These are phyloP conservation scores for Thamnaconus septentrionalis DNA, from an alignment of 2,113 vertebrate species.

Conservation along the genomic window DNA sequence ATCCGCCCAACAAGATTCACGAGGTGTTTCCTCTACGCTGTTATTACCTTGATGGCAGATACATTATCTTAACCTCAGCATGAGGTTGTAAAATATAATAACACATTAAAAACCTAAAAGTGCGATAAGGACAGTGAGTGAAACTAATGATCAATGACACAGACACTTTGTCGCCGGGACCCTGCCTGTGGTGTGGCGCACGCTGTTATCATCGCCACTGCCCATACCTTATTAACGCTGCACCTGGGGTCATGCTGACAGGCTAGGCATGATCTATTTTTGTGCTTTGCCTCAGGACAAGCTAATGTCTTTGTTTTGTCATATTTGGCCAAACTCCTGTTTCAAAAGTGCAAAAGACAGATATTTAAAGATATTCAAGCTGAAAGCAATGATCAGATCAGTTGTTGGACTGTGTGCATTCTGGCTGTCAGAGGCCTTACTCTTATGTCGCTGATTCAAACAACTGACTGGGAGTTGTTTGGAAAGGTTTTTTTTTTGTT, in stretches of 20 bases:
- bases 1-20: no score
- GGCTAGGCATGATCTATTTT: conserved; percentile 38
- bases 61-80: background rate
- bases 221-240: conserved; percentile 45
- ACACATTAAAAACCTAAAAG: conserved; percentile 4
- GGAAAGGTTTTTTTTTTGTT: no score
- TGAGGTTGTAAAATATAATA: conserved; percentile 13
- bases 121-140: conserved; percentile 24
- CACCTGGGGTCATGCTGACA: conserved; percentile 1
- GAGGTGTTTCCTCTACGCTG: background rate
- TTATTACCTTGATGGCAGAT: background rate
- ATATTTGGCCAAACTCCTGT: no score
- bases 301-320: no score
- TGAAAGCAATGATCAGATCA: no score
- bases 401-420: no score
- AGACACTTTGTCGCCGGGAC: conserved; percentile 15
- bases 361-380: no score
- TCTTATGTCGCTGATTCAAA: no score
- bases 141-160: conserved; percentile 10
- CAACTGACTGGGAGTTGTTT: no score
- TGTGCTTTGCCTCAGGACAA: background rate
- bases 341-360: no score
- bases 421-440: no score
- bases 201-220: conserved; percentile 43
- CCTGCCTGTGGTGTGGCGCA: conserved; percentile 15